phyloP scores from a whole-genome alignment of 2,113 vertebrate species.

The Nestor notabilis region DNA sequence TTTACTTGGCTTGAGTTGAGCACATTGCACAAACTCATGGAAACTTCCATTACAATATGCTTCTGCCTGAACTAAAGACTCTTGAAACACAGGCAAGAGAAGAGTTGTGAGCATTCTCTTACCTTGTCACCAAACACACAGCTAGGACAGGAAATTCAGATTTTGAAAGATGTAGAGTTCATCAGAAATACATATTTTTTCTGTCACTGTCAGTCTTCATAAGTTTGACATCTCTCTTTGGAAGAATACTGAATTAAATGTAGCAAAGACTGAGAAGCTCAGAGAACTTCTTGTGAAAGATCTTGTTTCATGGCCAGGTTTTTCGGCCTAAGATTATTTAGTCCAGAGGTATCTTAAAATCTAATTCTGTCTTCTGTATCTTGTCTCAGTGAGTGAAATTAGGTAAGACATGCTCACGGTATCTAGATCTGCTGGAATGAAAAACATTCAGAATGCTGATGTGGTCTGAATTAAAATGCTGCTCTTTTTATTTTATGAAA shows the following conservation, averaged over 20 bases:
- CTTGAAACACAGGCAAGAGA: neutral
- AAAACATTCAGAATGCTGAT: neutral
- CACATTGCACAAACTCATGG: neutral
- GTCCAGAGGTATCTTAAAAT: neutral
- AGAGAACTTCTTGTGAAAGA: neutral
- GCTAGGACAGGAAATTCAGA: neutral
- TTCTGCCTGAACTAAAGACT: neutral
- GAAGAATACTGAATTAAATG: neutral
- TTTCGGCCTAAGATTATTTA: neutral
- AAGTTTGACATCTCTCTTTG: neutral
- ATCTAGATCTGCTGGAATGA: neutral
- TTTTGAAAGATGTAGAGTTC: neutral
- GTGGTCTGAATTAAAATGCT: neutral
- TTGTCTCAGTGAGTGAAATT: neutral
- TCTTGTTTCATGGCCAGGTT: neutral
- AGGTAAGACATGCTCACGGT: neutral
- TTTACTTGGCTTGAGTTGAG: neutral
- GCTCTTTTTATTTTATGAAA: neutral
- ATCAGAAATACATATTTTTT: neutral
- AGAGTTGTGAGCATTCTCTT: neutral
- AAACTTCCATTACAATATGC: neutral
- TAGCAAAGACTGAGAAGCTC: neutral
- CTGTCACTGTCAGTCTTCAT: neutral
- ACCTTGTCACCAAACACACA: neutral
- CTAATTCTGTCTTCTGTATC: neutral